Conservation (phyloP, 2,113 vertebrate genomes). For the Callithrix jacchus region DNA sequence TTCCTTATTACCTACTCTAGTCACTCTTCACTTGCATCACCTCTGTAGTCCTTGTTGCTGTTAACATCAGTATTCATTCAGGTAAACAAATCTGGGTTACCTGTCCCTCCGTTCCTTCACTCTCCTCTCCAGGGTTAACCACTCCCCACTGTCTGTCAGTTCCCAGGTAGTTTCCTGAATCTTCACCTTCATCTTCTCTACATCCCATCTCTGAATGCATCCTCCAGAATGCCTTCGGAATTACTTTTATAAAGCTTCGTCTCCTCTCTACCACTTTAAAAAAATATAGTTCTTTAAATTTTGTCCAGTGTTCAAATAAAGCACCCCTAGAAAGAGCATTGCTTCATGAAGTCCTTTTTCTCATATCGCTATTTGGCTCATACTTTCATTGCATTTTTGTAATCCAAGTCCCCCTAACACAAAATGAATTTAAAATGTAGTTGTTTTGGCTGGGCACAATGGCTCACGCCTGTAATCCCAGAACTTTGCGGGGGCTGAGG, state of each 20-base stretch:
- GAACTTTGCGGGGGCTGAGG: too few relatives aligned
- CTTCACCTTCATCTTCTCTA: not conserved
- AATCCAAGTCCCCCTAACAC: not conserved
- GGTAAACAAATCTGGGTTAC: not conserved
- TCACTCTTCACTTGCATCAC: not conserved
- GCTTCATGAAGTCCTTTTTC: not conserved
- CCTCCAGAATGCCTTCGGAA: not conserved
- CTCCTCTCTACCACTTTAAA: not conserved
- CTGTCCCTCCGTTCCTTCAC: not conserved
- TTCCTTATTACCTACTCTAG: not conserved
- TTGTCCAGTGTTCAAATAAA: not conserved
- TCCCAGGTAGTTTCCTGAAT: not conserved
- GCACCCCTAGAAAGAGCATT: not conserved
- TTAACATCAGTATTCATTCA: not conserved
- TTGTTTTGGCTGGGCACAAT: not conserved
- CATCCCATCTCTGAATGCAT: not conserved
- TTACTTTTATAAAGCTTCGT: not conserved
- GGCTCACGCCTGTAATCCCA: too few relatives aligned
- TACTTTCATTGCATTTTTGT: constrained; percentile 2
- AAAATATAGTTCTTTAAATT: not conserved
- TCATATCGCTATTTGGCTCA: not conserved
- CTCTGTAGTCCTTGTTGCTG: not conserved
- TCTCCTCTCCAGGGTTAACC: not conserved
- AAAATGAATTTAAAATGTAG: not conserved
- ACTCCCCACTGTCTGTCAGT: not conserved